These are phyloP conservation scores for Cardiocondyla obscurior DNA, from an alignment of 1,140 invertebrate genomes.

Conservation along the genomic window DNA sequence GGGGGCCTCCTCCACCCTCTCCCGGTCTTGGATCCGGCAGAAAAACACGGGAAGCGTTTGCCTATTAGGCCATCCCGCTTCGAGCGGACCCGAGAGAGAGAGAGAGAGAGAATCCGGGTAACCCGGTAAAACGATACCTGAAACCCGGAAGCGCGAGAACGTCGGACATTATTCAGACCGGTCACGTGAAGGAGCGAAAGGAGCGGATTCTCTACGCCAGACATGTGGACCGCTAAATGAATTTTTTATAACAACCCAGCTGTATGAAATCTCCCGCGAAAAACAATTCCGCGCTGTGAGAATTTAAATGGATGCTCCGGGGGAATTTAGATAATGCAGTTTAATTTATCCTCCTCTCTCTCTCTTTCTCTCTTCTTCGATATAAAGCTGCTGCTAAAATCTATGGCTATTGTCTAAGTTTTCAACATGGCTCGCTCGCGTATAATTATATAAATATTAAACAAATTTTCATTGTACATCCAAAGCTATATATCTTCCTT, in stretches of 20 bases:
- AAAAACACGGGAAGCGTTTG: constrained; percentile 33
- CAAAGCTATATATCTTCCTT: neutral
- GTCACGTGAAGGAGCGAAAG: constrained; percentile 34
- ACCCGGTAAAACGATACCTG: constrained; percentile 49
- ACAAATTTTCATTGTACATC: constrained; percentile 30
- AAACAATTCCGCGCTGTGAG: constrained; percentile 33
- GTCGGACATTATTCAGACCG: constrained; percentile 36
- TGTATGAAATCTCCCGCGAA: constrained; percentile 47
- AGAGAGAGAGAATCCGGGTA: constrained; percentile 30
- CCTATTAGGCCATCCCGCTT: constrained; percentile 23
- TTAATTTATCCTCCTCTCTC: constrained; percentile 38
- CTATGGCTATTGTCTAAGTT: constrained; percentile 47
- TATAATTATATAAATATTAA: constrained; percentile 43
- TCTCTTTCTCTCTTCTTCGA: neutral
- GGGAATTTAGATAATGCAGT: constrained; percentile 49
- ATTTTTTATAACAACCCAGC: constrained; percentile 48
- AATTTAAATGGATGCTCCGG: constrained; percentile 45
- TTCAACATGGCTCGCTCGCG: constrained; percentile 27
- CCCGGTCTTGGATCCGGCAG: neutral
- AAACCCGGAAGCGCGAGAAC: constrained; percentile 14
- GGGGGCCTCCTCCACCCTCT: no score
- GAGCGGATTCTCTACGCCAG: constrained; percentile 14
- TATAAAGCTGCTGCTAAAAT: constrained; percentile 32
- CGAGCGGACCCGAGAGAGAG: neutral
- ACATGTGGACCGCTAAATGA: constrained; percentile 40